Evolutionary conservation across 2,888 invertebrate species (phyloP), one percentile per base, ranked within the genome.

Genomic region (Thyatira batis): DNA sequence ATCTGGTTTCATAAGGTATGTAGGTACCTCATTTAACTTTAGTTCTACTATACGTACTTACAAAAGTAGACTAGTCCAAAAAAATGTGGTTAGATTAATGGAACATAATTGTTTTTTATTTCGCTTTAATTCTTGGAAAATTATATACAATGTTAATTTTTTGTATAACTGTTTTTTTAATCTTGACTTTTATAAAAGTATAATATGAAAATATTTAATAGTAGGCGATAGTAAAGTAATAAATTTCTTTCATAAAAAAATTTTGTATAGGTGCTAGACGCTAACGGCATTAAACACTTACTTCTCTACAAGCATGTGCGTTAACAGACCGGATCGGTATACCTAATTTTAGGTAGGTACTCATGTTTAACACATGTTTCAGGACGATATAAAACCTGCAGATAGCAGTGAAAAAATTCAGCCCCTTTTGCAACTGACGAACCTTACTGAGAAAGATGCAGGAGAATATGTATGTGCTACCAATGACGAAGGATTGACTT

Each of bases 381-480:
- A 89, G 89, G 86, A 87, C 6, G 85, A 85, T 49, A 68, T 85
- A 54, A 55, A 85, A 28, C 63, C 71, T 17, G 73, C 69, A 17
- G 73, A 74, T 21, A 68, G 61, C 1, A 76, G 65, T 17, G 69
- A 71, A 8, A 62, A 66, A 0, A 76, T 84, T 8, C 76, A 80
- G 44, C 79, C 82, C 4, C 67, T 72, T 4, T 57, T 90, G 51
- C 76, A 74, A 50, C 58, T 91, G 21, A 60, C 58, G 13, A 74
- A 78, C 5, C 67, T 89, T 46, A 68, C 73, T 0, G 86, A 85
- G 58, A 61, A 60, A 0, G 81, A 86, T 39, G 79, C 81, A 0
- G 92, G 92, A 2, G 89, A 87, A 59, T 92, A 91, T 63, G 81
- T 79, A 3, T 92, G 92, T 60, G 92, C 84, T 2, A 77, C 79